Base-by-base conservation (phyloP, 2,113 vertebrate species). In the Patagioenas fasciata region DNA sequence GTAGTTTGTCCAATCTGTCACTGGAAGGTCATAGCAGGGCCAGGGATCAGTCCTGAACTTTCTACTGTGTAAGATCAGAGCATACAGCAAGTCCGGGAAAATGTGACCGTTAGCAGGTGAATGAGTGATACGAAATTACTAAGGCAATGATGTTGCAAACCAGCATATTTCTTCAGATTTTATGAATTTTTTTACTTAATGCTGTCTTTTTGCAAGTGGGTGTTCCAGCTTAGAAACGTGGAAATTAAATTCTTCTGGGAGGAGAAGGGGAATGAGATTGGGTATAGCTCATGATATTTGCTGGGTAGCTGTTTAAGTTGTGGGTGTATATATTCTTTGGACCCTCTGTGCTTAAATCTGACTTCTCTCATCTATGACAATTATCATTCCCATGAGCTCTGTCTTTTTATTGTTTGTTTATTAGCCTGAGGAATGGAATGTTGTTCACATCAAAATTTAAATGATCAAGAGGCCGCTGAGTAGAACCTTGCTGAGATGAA, bases 381-480 rank as follows among this genome's bases (percentile, higher is more conserved):
- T 8, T 11, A 29, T 20, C 1, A 0, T 40, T 78, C 26, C 21
- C 0, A 0, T 32, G 26, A 86, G 11, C 26, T 72, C 48, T 80
- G 11, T 47, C 11, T 54, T 75, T 72, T 81, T 62, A 15, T 32
- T 66, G 1, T 12, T 93, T 40, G 2, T 21, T 71, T 74, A 21
- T 50, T 47, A 90, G 18, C 11, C n/a, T 47, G 20, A 80, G 32
- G 26, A 48, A 21, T 0, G 1, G 20, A 72, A 36, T 7, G 11
- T 13, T 64, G 6, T 40, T 78, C 48, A 61, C 11, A 50, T 1
- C 15, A 60, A 89, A 56, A 72, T 91, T 69, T 64, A 58, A 28
- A 40, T 32, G 16, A 53, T 72, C 70, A 61, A 79, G 24, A 48
- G 19, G 13, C 9, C 58, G 34, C 13, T 61, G 73, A 83, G 10